Evolutionary conservation across 2,113 vertebrate genomes (phyloP).

Genomic region (Eurypyga helias): DNA sequence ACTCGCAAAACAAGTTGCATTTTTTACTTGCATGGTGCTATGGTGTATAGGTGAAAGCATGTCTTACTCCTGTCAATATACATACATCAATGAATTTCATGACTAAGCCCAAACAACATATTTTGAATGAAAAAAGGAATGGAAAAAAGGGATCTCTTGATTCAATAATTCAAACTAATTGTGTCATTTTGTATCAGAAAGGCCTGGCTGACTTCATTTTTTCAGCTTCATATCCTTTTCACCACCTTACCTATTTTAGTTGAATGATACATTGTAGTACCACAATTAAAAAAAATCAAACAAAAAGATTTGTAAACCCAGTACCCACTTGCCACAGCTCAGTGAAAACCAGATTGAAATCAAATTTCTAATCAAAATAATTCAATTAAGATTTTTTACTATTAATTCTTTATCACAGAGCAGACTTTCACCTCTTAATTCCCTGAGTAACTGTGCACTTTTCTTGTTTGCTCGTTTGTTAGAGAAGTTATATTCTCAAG

Average conservation of each 20-base stretch:
- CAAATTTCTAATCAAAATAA: neutral
- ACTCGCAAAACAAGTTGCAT: neutral
- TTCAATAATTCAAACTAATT: neutral
- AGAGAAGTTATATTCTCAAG: neutral
- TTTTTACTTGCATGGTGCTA: neutral
- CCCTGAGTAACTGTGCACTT: neutral
- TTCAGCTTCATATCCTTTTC: neutral
- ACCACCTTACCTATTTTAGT: neutral
- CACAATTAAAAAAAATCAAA: neutral
- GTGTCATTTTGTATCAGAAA: neutral
- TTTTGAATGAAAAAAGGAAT: neutral
- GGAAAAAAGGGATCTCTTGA: neutral
- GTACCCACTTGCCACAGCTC: neutral
- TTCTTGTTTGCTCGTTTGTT: neutral
- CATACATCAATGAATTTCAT: neutral
- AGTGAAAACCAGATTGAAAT: neutral
- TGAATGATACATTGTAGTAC: neutral
- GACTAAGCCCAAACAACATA: neutral
- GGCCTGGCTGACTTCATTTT: neutral
- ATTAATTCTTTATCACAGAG: neutral
- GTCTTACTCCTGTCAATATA: neutral
- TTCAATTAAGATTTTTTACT: neutral
- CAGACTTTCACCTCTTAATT: neutral
- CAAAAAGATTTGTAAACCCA: neutral
- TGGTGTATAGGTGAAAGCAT: neutral